These are phyloP conservation scores for Anoplolepis gracilipes DNA, from an alignment of 1,140 invertebrate genomes.

Conservation along the genomic window DNA sequence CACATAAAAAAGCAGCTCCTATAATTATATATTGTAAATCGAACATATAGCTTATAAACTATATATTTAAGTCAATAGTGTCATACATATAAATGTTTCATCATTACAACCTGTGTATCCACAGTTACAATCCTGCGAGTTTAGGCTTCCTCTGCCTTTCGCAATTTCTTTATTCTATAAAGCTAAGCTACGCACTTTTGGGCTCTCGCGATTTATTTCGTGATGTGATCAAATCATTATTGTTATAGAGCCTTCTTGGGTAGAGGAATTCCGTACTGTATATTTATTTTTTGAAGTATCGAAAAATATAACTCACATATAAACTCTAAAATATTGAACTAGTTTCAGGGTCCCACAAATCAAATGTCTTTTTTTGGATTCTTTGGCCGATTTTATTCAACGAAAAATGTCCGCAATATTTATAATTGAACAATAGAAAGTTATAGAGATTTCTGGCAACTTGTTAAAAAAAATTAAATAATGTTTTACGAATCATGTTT, in stretches of 20 bases:
- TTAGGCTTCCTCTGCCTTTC: constrained; percentile 46
- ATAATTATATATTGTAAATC: constrained; percentile 41
- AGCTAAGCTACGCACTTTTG: constrained; percentile 36
- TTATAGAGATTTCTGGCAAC: background rate
- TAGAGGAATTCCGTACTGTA: constrained; percentile 44
- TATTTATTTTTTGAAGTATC: background rate
- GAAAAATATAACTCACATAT: background rate
- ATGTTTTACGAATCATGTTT: background rate
- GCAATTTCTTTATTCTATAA: constrained; percentile 29
- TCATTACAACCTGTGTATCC: constrained; percentile 55
- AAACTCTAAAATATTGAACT: background rate
- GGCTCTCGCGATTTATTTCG: background rate
- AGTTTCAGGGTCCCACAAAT: background rate
- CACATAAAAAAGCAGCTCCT: constrained; percentile 22
- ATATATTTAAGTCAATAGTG: constrained; percentile 62
- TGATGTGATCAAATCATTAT: constrained; percentile 27
- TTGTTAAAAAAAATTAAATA: too few relatives aligned
- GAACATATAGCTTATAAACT: constrained; percentile 56
- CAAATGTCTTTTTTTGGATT: background rate
- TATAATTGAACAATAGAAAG: background rate
- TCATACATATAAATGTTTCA: constrained; percentile 59
- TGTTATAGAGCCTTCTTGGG: background rate
- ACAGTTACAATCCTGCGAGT: constrained; percentile 53
- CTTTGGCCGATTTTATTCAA: background rate
- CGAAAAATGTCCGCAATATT: background rate